phyloP scores from a whole-genome alignment of 1,140 invertebrate species.

The Heliconius nattereri region DNA sequence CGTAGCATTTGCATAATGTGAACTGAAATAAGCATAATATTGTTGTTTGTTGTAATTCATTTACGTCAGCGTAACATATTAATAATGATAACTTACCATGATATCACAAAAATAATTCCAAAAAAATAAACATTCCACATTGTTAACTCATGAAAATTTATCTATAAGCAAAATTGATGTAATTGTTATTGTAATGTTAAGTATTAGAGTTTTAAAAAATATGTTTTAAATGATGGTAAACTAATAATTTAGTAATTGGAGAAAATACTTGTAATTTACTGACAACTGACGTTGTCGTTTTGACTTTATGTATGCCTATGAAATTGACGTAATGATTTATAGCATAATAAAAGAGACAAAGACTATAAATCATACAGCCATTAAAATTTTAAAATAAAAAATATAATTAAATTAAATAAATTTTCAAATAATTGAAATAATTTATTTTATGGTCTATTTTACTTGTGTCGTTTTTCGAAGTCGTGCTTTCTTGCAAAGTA shows the following conservation, averaged over 20 bases:
- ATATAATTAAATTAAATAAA: no score
- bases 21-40: constrained; percentile 36
- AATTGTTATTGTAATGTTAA: no score
- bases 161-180: background rate
- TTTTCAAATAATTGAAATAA: no score
- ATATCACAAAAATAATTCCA: background rate
- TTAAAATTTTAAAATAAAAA: background rate
- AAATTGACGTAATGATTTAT: background rate
- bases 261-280: background rate
- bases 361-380: background rate
- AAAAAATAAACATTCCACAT: background rate
- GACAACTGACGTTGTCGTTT: background rate
- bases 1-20: constrained; percentile 35
- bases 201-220: no score
- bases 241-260: background rate
- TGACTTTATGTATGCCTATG: background rate
- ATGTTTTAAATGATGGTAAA: background rate
- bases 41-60: background rate
- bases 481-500: no score
- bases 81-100: background rate
- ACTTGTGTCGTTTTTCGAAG: no score
- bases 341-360: background rate
- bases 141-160: background rate
- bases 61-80: background rate
- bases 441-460: no score